Percentiles rank a stretch among this genome's conserved stretches.
These are phyloP conservation scores for Aphidoletes aphidimyza DNA, from an alignment of 2,888 invertebrate species.

Conservation along the genomic window DNA sequence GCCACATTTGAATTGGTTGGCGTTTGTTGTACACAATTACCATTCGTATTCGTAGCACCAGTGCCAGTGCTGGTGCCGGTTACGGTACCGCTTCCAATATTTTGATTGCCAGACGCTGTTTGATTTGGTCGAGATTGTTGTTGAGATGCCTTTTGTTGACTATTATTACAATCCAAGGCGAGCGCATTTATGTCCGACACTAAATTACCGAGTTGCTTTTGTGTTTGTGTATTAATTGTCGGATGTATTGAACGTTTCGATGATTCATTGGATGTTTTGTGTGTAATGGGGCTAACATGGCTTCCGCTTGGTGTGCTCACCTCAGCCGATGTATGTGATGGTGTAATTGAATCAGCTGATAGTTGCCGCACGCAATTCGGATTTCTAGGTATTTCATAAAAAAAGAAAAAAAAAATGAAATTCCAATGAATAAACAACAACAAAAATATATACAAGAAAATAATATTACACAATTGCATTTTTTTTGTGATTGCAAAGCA, in stretches of 20 bases:
- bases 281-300: conserved; percentile 40
- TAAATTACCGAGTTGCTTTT: conserved; percentile 56
- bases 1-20: neutral
- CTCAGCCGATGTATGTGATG: neutral
- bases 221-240: conserved; percentile 1
- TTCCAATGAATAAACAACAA: neutral
- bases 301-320: neutral
- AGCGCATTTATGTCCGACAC: conserved; percentile 56
- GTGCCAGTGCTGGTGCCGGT: neutral
- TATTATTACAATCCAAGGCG: conserved; percentile 54
- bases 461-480: neutral
- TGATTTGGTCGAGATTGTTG: conserved; percentile 24
- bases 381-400: neutral
- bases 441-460: neutral
- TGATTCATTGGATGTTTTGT: conserved; percentile 56
- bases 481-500: neutral
- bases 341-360: conserved; percentile 42
- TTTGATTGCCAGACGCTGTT: neutral
- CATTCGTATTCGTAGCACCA: neutral
- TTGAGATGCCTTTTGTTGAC: neutral
- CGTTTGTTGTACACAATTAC: neutral
- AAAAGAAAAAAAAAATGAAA: too few relatives aligned
- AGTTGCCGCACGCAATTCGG: conserved; percentile 45
- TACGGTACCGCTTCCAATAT: neutral
- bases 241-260: conserved; percentile 55